Conservation (phyloP, 2,888 invertebrate species). For the Neoitamus cyanurus region DNA sequence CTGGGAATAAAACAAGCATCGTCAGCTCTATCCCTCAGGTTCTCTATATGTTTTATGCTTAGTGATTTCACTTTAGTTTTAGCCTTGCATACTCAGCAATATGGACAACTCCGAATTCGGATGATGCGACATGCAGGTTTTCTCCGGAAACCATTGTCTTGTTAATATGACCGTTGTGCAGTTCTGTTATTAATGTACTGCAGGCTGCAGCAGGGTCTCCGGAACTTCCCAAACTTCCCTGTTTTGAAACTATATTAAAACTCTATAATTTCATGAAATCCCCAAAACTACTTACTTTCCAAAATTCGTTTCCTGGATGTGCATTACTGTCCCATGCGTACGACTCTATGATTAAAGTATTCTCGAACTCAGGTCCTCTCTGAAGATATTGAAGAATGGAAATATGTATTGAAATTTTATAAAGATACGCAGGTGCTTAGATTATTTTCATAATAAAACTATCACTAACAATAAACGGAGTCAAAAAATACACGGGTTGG, state of each 20-base stretch:
- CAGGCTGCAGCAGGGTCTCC: constrained; percentile 72
- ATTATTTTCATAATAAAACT: background rate
- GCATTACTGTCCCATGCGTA: constrained; percentile 82
- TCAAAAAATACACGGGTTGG: no score
- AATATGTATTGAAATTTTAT: background rate
- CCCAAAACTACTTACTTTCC: constrained; percentile 67
- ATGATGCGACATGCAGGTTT: constrained; percentile 69
- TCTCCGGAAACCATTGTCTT: constrained; percentile 67
- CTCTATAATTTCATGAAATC: background rate
- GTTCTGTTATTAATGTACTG: constrained; percentile 70
- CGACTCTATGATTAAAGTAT: constrained; percentile 72
- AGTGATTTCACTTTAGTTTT: no score
- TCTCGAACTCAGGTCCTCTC: constrained; percentile 62
- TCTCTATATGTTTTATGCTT: no score
- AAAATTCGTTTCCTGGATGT: constrained; percentile 79
- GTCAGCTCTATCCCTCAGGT: no score
- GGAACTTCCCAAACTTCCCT: constrained; percentile 59
- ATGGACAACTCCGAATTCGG: constrained; percentile 60
- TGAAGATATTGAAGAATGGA: background rate
- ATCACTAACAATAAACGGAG: background rate
- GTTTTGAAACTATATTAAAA: background rate
- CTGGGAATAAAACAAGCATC: no score
- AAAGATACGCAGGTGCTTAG: background rate
- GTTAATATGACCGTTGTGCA: constrained; percentile 70
- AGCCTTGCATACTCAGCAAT: no score